Evolutionary conservation across 2,113 vertebrate genomes (phyloP).

Genomic region (Cebidichthys violaceus): DNA sequence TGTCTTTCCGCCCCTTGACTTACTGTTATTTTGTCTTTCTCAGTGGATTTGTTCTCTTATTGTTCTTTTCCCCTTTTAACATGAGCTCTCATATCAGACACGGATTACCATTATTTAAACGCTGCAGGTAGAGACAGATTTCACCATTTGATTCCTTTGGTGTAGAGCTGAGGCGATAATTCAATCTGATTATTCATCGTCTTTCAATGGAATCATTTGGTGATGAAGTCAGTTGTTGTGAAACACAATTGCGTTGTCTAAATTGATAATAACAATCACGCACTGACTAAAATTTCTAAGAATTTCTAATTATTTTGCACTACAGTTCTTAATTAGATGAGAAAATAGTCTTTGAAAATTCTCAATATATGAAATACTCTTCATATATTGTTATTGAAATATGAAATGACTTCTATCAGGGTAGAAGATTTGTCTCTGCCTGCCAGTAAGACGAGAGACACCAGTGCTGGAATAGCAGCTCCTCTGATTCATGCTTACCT

Average conservation of each 20-base stretch:
- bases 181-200: background rate
- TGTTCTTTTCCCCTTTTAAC: background rate
- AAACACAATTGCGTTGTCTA: background rate
- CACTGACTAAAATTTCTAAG: background rate
- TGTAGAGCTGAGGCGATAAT: background rate
- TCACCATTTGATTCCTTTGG: background rate
- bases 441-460: background rate
- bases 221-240: background rate
- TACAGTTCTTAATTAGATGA: background rate
- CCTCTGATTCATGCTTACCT: background rate
- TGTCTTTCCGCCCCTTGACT: background rate
- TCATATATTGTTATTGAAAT: background rate
- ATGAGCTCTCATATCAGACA: background rate
- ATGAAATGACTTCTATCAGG: background rate
- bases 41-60: background rate
- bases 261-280: background rate
- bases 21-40: background rate
- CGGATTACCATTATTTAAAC: background rate
- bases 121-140: background rate
- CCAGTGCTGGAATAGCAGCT: slow-evolving; percentile 4
- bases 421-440: background rate
- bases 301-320: background rate
- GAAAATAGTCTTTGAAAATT: background rate
- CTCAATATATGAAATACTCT: too few species aligned
- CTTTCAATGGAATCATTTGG: background rate